Base-by-base conservation (phyloP, 1,140 invertebrate genomes). In the Panulirus ornatus region DNA sequence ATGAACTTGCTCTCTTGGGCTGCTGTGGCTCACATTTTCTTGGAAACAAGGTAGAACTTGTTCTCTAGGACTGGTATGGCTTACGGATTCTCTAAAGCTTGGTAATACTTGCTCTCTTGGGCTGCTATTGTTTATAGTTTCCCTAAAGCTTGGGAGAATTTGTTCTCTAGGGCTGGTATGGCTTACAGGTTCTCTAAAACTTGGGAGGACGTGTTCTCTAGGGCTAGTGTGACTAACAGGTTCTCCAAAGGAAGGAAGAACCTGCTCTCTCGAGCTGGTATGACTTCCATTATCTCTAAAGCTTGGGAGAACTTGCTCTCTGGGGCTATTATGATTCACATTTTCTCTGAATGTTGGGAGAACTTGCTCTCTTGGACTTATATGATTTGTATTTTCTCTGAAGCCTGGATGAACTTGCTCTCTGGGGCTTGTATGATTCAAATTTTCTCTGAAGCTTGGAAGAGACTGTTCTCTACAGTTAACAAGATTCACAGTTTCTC, bases 151-250 rank as follows among this genome's bases (percentile, higher is more conserved):
- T 11, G 84, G 44, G 0, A 86, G 30, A 86, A 76, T 27, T 22
- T 88, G 75, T 16, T 79, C 54, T 38, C 76, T 79, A 42, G 85
- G 85, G 76, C 85, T 88, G n/a, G 85, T 40, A 47, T 79, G 83
- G 83, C 36, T 84, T 34, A 71, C 63, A 30, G 83, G 30, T n/a
- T 78, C 51, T 22, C 76, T 40, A 81, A 71, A 88, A 75, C 63
- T 47, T 44, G 76, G 27, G 8, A 88, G 22, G 36, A 40, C 51
- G 44, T 88, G 85, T 22, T 88, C 76, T 75, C 75, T 76, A 19
- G 75, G 76, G 34, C 75, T 88, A 22, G 75, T 40, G 19, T 79
- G 54, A n/a, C 16, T 36, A 9, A 30, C 85, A 66, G 75, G 38
- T 22, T 88, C 75, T 42, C 76, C 54, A 88, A 47, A 88, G 63